A percentile compares a stretch with the other conserved stretches of the same genome.
These are phyloP conservation scores for Pseudorasbora parva DNA, from an alignment of 2,113 vertebrate genomes.

Conservation along the genomic window DNA sequence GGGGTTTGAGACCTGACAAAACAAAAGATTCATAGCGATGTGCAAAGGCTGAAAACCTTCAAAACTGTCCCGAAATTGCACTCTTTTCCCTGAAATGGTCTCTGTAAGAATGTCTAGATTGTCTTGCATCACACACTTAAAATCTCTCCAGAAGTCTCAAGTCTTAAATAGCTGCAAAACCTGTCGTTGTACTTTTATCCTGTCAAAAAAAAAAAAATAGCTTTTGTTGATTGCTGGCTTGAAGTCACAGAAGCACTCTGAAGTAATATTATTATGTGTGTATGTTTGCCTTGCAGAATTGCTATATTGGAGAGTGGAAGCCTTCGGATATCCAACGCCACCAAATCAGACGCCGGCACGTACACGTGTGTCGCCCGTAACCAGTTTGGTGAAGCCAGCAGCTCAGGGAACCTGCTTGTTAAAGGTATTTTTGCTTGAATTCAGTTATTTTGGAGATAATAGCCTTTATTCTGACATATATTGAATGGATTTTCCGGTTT, in stretches of 20 bases:
- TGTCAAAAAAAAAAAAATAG: slow-evolving; percentile 17
- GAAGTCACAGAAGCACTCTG: background rate
- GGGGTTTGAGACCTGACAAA: background rate
- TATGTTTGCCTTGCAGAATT: slow-evolving; percentile 75
- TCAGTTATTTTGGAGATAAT: background rate
- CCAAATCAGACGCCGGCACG: slow-evolving; percentile 85
- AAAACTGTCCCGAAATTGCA: slow-evolving; percentile 16
- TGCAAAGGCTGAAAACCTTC: background rate
- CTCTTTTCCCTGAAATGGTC: slow-evolving; percentile 7
- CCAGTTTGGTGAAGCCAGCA: slow-evolving; percentile 92
- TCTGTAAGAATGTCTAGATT: slow-evolving; percentile 62
- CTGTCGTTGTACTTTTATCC: background rate
- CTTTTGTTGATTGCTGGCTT: slow-evolving; percentile 18
- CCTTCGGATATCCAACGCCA: slow-evolving; percentile 89
- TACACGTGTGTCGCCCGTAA: slow-evolving; percentile 94
- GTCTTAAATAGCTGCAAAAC: slow-evolving; percentile 12
- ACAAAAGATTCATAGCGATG: slow-evolving; percentile 1
- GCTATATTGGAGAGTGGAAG: slow-evolving; percentile 85
- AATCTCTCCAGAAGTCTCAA: slow-evolving; percentile 14
- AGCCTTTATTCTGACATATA: background rate
- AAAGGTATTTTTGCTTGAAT: slow-evolving; percentile 83
- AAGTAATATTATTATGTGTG: background rate
- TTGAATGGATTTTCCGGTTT: background rate
- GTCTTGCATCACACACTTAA: slow-evolving; percentile 58
- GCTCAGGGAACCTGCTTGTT: slow-evolving; percentile 87